These are phyloP conservation scores for Mimachlamys varia DNA, from an alignment of 2,888 invertebrate species.

Conservation along the genomic window DNA sequence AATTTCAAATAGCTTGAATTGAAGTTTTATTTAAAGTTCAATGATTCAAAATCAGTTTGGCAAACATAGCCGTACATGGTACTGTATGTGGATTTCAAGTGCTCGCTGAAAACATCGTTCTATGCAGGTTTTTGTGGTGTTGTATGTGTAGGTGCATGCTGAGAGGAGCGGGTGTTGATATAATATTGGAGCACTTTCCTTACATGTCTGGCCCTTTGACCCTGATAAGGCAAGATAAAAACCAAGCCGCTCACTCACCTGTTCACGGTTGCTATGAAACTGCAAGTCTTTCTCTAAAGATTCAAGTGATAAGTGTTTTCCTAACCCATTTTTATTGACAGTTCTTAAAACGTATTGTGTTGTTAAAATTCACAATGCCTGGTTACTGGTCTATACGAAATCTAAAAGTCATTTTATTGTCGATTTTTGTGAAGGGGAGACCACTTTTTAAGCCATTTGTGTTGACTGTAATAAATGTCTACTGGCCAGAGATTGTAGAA, in stretches of 20 bases:
- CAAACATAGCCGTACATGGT: not conserved
- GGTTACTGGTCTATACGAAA: not conserved
- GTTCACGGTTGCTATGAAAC: constrained; percentile 13
- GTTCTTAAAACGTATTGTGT: not conserved
- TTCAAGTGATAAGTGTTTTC: constrained; percentile 29
- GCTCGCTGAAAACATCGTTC: not conserved
- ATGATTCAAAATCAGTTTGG: not conserved
- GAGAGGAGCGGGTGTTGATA: not conserved
- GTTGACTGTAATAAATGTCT: not conserved
- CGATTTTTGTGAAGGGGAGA: constrained; percentile 5
- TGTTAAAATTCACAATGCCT: not conserved
- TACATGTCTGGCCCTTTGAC: not conserved
- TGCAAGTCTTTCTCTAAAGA: constrained; percentile 27
- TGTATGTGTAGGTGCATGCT: not conserved
- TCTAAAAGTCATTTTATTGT: not conserved
- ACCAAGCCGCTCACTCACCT: not conserved
- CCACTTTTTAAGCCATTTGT: constrained; percentile 7
- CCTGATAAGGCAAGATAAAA: constrained; percentile 17
- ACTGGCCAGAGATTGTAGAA: not conserved
- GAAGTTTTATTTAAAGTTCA: not conserved
- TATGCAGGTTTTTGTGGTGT: no score
- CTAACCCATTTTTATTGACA: not conserved
- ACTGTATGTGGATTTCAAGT: not conserved
- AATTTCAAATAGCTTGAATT: not conserved
- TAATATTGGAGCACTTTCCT: not conserved